phyloP scores from a whole-genome alignment of 2,797 vertebrate genomes.

The Poeciliopsis gracilis region DNA sequence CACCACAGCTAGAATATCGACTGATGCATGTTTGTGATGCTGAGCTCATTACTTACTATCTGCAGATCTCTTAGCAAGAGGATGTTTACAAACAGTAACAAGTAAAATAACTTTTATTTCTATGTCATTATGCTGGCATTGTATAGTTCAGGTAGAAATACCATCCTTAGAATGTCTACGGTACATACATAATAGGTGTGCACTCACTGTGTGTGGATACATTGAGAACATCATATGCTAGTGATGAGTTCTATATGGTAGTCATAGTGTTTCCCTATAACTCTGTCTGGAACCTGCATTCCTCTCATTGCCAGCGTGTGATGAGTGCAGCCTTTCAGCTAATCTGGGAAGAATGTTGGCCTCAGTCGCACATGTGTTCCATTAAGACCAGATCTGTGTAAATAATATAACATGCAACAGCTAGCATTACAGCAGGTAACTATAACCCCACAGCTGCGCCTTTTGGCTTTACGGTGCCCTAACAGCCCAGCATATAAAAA shows the following conservation, averaged over 20 bases:
- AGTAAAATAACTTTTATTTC: conserved; percentile 18
- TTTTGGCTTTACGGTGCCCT: conserved; percentile 63
- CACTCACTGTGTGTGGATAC: conserved; percentile 23
- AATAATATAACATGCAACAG: conserved; percentile 78
- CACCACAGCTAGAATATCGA: conserved; percentile 39
- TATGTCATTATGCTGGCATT: conserved; percentile 22
- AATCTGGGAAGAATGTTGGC: conserved; percentile 80
- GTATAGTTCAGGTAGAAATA: conserved; percentile 29
- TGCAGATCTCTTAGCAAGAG: conserved; percentile 11
- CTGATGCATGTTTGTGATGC: conserved; percentile 55
- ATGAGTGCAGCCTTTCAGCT: conserved; percentile 71
- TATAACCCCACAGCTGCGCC: conserved; percentile 75
- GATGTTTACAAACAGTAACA: conserved; percentile 7
- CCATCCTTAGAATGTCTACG: conserved; percentile 36
- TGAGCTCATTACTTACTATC: conserved; percentile 20
- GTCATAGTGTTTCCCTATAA: conserved; percentile 65
- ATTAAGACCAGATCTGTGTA: conserved; percentile 78
- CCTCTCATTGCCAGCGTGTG: conserved; percentile 66
- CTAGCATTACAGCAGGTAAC: conserved; percentile 81
- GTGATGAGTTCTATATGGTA: conserved; percentile 56
- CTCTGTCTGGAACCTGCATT: conserved; percentile 70
- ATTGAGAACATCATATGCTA: conserved; percentile 34
- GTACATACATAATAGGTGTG: conserved; percentile 32
- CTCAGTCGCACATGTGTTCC: conserved; percentile 79
- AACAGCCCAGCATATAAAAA: conserved; percentile 59